Evolutionary conservation across 2,888 invertebrate species (phyloP), one percentile per base, ranked within the genome.

Genomic region (Macaria liturata): DNA sequence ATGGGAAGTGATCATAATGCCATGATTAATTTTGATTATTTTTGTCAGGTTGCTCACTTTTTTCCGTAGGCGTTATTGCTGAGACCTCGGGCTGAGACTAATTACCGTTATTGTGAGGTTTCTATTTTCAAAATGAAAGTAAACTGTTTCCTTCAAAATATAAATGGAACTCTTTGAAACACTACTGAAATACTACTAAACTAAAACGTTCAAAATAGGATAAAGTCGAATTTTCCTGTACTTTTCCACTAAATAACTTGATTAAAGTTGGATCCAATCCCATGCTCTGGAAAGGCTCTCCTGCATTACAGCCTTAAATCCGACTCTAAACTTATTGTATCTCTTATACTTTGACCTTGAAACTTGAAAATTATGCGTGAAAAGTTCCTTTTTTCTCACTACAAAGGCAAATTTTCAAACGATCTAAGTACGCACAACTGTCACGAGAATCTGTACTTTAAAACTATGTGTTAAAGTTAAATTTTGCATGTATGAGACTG

Each of bases 291-390:
- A 8, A 43, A 30, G 39, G 20, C 46, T 40, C 43, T 30, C 30
- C 48, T 44, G 46, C 46, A 47, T 61, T 51, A 50, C 32, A 47
- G 42, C 50, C 39, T 52, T 46, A 59, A 54, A 59, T n/a, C 48
- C 52, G 39, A 37, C 9, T n/a, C 32, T 42, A 49, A 59, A 59
- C 43, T 57, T 59, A 59, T 42, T 51, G 49, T 59, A 55, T 59
- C 54, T 57, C 50, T 50, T 54, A 57, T 46, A 58, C 54, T 34
- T 51, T 49, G 52, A 61, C 62, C 60, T 61, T 62, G 60, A 65
- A 62, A 59, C 59, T 62, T 60, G 49, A 61, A 60, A 61, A 61
- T 61, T 61, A 63, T 62, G 59, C 65, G 62, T 57, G 37, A 55
- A 58, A 65, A 62, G 54, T 65, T 62, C 53, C 52, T 61, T 57